These are phyloP conservation scores for Littorina saxatilis DNA, from an alignment of 1,140 invertebrate genomes.

Conservation along the genomic window DNA sequence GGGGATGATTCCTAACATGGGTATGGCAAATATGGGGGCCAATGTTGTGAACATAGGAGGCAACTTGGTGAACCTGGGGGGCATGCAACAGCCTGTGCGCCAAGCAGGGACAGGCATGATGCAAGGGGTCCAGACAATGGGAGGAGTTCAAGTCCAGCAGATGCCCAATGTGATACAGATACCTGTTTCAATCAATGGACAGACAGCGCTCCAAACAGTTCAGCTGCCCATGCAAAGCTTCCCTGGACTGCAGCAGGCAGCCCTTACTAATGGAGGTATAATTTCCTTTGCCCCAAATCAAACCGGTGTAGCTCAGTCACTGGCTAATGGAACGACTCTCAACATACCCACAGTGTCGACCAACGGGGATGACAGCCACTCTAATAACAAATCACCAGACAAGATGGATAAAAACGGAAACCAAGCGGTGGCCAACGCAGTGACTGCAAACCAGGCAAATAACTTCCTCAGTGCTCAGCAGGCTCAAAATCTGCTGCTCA, in stretches of 20 bases:
- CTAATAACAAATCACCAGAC: constrained; percentile 14
- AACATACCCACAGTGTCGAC: constrained; percentile 1
- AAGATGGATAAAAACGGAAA: constrained; percentile 30
- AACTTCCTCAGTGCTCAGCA: constrained; percentile 27
- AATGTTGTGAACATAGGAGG: constrained; percentile 62
- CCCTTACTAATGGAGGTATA: constrained; percentile 69
- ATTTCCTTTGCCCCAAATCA: constrained; percentile 21
- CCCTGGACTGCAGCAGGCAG: constrained; percentile 84
- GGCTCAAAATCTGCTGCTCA: constrained; percentile 24
- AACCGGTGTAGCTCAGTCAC: constrained; percentile 30
- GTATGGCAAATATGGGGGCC: constrained; percentile 65
- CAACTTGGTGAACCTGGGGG: constrained; percentile 53
- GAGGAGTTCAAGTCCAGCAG: constrained; percentile 56
- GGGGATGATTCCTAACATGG: constrained; percentile 53
- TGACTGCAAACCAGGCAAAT: constrained; percentile 33
- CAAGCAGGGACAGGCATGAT: constrained; percentile 63
- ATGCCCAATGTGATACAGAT: constrained; percentile 68
- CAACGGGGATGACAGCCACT: background rate
- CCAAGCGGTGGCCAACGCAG: constrained; percentile 23
- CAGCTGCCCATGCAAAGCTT: constrained; percentile 74
- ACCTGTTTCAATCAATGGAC: constrained; percentile 92
- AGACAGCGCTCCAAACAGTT: constrained; percentile 78
- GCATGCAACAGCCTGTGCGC: constrained; percentile 46
- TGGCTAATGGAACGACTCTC: background rate
- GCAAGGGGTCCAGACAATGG: constrained; percentile 84